Conservation (phyloP, 2,797 vertebrate species). For the Crax fasciolata region DNA sequence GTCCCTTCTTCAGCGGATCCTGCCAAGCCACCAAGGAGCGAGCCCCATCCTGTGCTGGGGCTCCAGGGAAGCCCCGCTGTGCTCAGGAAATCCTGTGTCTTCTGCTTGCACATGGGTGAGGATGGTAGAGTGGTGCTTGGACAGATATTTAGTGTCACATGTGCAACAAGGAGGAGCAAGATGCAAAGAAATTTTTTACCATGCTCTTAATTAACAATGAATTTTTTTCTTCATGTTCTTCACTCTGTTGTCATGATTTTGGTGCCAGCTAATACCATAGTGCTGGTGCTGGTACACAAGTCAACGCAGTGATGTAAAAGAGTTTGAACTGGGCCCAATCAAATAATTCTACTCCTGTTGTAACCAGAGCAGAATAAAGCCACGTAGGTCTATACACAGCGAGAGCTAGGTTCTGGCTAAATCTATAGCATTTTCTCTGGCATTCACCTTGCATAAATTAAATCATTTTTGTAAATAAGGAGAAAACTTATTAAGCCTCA, state of each 20-base stretch:
- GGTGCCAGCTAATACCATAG: not conserved
- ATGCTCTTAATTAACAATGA: not conserved
- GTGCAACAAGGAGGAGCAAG: not conserved
- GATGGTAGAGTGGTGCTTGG: not conserved
- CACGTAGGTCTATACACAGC: not conserved
- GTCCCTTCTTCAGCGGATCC: not conserved
- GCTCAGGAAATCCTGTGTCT: not conserved
- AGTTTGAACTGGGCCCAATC: not conserved
- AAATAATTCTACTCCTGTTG: not conserved
- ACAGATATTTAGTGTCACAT: not conserved
- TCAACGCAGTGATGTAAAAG: not conserved
- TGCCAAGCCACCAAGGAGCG: not conserved
- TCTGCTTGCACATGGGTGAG: not conserved
- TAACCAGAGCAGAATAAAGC: not conserved
- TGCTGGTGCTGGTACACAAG: not conserved
- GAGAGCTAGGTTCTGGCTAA: constrained; percentile 11
- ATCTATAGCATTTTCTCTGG: constrained; percentile 14
- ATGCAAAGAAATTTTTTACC: not conserved
- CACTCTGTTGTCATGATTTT: not conserved
- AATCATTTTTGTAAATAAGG: constrained; percentile 63
- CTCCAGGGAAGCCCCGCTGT: rapidly evolving
- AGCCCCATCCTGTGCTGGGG: not conserved
- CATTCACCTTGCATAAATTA: constrained; percentile 53
- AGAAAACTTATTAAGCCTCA: constrained; percentile 50
- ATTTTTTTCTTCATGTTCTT: not conserved